Evolutionary conservation across 2,797 vertebrate genomes (phyloP), one percentile per base, ranked within the genome.

Genomic region (Sphenopsis melanotis): DNA sequence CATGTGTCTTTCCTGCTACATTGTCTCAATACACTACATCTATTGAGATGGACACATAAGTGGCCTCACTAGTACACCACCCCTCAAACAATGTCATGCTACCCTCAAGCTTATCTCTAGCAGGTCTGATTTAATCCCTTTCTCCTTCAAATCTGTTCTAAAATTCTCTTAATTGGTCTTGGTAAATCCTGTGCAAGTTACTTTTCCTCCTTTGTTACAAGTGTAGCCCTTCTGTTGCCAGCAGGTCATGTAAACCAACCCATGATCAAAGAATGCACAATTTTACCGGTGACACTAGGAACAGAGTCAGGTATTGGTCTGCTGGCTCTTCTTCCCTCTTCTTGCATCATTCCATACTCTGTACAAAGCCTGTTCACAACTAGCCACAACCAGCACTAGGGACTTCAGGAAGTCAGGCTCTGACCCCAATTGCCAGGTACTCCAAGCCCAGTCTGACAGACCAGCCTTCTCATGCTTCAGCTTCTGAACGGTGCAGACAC

Each of bases 391-490:
- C 27, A 69, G 9, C 15, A 32, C 27, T 16, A 44, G 30, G 5
- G 23, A 61, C 27, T 44, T 32, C 7, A 6, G 26, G 21, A 55
- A 69, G 8, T 42, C 6, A 63, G 37, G 3, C 8, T 13, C 29
- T 64, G 16, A 71, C 2, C 4, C 3, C 15, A 19, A 0, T 13
- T 16, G 8, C 24, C 6, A 0, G 53, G 4, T 66, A 10, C 7
- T n/a, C 29, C 0, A 3, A 55, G 8, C 2, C 12, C 8, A 10
- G 29, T 18, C 23, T 52, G 12, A 15, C 36, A 71, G 6, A 50
- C 1, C 9, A 23, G 5, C 6, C 50, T 89, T 47, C 22, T 34
- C 36, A 49, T 8, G 15, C 12, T 68, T 78, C 61, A 66, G 41
- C 13, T 57, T 68, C 44, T 56, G 11, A 30, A 30, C 11, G 10